A percentile compares a stretch with the other conserved stretches of the same genome.
Evolutionary conservation across 2,888 invertebrate genomes (phyloP).

Genomic region (Acronicta aceris): DNA sequence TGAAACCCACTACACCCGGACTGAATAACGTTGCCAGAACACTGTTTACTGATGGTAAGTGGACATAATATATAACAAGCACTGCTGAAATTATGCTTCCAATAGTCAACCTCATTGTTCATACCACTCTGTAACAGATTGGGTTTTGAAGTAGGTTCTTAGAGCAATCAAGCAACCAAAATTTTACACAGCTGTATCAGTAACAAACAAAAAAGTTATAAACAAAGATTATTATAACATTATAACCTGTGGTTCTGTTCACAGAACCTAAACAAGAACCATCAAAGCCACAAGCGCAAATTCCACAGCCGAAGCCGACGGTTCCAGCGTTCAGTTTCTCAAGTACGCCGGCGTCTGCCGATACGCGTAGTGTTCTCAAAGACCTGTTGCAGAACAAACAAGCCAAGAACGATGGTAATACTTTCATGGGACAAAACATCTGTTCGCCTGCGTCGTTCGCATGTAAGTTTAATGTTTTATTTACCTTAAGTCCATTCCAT

Average conservation of each 20-base stretch:
- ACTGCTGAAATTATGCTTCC: background rate
- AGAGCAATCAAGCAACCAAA: too few species aligned
- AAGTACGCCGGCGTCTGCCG: constrained; percentile 49
- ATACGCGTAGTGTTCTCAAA: constrained; percentile 74
- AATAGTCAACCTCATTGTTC: too few species aligned
- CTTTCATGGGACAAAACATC: constrained; percentile 83
- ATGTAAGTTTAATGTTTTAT: constrained; percentile 64
- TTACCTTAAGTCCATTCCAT: too few species aligned
- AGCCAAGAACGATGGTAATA: constrained; percentile 67
- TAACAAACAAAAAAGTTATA: too few species aligned
- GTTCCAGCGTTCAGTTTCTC: constrained; percentile 38
- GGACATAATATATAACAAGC: background rate
- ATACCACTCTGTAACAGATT: too few species aligned
- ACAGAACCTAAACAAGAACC: constrained; percentile 61
- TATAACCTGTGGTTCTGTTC: background rate
- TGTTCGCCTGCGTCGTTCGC: constrained; percentile 77
- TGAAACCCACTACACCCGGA: constrained; percentile 61
- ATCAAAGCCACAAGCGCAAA: constrained; percentile 42
- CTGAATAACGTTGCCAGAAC: constrained; percentile 70
- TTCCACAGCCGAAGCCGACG: constrained; percentile 29
- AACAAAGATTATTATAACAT: too few species aligned
- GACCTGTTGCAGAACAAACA: constrained; percentile 73
- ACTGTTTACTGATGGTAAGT: constrained; percentile 80
- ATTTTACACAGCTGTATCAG: too few species aligned
- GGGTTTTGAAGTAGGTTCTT: too few species aligned